Conservation (phyloP, 1,140 invertebrate species). For the Hycleus phaleratus region DNA sequence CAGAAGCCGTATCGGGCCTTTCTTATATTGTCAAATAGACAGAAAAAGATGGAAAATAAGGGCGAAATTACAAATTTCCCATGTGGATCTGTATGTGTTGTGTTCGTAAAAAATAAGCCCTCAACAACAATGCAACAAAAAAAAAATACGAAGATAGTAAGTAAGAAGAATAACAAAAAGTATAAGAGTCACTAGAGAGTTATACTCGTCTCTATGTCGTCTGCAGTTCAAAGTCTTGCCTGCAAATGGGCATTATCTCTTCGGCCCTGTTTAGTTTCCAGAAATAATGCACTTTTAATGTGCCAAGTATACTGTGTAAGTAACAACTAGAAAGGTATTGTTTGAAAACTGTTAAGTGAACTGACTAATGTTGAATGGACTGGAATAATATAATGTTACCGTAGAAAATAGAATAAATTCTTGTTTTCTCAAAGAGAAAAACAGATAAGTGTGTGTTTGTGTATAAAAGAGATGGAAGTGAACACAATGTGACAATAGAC, state of each 20-base stretch:
- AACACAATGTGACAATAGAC: too few relatives aligned
- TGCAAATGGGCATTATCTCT: constrained; percentile 28
- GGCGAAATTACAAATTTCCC: constrained; percentile 34
- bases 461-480: too few relatives aligned
- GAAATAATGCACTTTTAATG: constrained; percentile 37
- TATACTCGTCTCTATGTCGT: too few relatives aligned
- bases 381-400: constrained; percentile 9
- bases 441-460: too few relatives aligned
- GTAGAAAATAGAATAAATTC: constrained; percentile 5
- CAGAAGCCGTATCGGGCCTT: too few relatives aligned
- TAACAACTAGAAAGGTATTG: too few relatives aligned
- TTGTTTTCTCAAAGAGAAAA: too few relatives aligned
- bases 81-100: constrained; percentile 24
- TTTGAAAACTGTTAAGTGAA: constrained; percentile 16
- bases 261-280: constrained; percentile 35
- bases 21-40: not conserved
- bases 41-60: constrained; percentile 26
- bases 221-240: constrained; percentile 14
- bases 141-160: too few relatives aligned
- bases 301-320: constrained; percentile 4
- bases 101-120: constrained; percentile 12
- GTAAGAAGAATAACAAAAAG: too few relatives aligned
- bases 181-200: too few relatives aligned
- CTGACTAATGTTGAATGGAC: constrained; percentile 22
- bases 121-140: too few relatives aligned